Evolutionary conservation across 2,113 vertebrate species (phyloP).

Genomic region (Nipponia nippon): DNA sequence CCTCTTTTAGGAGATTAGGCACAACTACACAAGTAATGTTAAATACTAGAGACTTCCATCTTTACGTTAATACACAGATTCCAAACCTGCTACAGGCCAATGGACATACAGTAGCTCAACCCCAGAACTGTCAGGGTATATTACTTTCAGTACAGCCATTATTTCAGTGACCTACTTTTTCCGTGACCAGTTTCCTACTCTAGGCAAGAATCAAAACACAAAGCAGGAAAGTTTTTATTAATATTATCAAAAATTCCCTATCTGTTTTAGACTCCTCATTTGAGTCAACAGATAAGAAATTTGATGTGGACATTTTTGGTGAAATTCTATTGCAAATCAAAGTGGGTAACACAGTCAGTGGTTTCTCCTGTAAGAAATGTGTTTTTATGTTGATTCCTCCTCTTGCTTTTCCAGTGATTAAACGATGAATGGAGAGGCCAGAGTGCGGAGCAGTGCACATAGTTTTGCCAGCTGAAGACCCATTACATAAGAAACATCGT

Average conservation of each 20-base stretch:
- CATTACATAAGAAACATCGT: background rate
- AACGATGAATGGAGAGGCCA: background rate
- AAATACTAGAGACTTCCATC: conserved; percentile 34
- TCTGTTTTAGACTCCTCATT: background rate
- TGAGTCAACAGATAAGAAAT: background rate
- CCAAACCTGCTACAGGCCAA: conserved; percentile 22
- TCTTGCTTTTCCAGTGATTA: background rate
- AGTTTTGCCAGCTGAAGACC: background rate
- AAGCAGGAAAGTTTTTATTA: conserved; percentile 42
- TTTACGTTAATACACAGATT: conserved; percentile 19
- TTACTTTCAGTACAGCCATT: conserved; percentile 73
- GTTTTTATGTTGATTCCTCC: background rate
- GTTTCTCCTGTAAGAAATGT: background rate
- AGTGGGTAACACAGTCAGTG: background rate
- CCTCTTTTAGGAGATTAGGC: conserved; percentile 6
- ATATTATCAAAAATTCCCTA: conserved; percentile 7
- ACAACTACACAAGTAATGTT: conserved; percentile 15
- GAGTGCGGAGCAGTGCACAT: background rate
- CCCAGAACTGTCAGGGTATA: conserved; percentile 68
- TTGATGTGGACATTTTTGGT: background rate
- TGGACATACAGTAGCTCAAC: conserved; percentile 55
- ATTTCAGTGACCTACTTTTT: conserved; percentile 77
- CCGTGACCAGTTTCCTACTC: conserved; percentile 44
- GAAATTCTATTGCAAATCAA: background rate
- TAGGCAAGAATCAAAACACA: conserved; percentile 51